Percentiles rank a stretch among this genome's conserved stretches.
These are phyloP conservation scores for Ptychadena robeensis DNA, from an alignment of 2,797 vertebrate species.

Conservation along the genomic window DNA sequence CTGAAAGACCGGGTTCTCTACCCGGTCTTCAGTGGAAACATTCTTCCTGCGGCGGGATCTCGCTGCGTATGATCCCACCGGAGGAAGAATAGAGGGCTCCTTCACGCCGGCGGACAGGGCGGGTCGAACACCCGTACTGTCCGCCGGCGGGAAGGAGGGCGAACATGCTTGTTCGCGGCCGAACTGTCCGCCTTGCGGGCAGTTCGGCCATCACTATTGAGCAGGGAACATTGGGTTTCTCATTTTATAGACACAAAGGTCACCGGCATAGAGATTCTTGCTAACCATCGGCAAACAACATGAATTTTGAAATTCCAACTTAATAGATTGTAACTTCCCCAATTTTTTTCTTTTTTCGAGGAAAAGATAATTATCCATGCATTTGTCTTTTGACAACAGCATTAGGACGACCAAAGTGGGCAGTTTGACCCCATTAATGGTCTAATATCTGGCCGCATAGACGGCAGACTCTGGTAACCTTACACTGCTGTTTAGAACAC, in stretches of 20 bases:
- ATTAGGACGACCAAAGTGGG: background rate
- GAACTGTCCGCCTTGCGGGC: too few species aligned
- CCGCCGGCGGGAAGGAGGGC: too few species aligned
- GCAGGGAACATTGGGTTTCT: background rate
- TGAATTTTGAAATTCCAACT: background rate
- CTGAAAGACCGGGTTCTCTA: too few species aligned
- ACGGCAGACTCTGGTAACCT: slow-evolving; percentile 54
- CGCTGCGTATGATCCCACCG: too few species aligned
- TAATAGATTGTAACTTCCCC: background rate
- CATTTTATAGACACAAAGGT: too few species aligned
- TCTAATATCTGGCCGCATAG: slow-evolving; percentile 21
- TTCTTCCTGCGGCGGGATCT: too few species aligned
- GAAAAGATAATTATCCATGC: background rate
- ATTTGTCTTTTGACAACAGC: slow-evolving; percentile 2
- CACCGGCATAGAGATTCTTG: background rate
- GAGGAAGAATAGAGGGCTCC: too few species aligned
- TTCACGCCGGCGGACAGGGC: too few species aligned
- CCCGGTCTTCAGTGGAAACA: too few species aligned
- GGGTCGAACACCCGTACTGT: too few species aligned
- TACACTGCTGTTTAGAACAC: slow-evolving; percentile 37
- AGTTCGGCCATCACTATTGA: too few species aligned
- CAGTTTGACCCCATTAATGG: background rate
- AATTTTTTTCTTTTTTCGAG: background rate
- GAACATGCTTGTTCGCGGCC: too few species aligned
- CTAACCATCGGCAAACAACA: background rate